Conservation (phyloP, 35 echinoderm and acorn worm genomes). For the Diadema setosum region DNA sequence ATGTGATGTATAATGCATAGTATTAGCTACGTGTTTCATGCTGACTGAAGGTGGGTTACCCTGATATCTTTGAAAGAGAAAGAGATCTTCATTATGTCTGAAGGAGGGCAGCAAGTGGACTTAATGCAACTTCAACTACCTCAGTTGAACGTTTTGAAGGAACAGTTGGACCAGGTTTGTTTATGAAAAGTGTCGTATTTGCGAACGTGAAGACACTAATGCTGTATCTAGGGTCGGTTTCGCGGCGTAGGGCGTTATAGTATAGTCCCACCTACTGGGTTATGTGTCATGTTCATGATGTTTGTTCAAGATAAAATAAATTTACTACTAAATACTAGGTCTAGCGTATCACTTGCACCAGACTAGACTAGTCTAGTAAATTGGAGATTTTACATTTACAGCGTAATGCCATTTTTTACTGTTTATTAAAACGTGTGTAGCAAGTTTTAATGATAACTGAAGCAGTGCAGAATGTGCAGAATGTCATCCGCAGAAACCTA, state of each 20-base stretch:
- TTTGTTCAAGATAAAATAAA: background rate
- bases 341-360: background rate
- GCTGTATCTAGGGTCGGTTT: background rate
- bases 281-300: background rate
- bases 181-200: background rate
- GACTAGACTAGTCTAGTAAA: too few relatives aligned
- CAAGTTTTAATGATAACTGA: too few relatives aligned
- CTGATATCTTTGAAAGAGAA: too few relatives aligned
- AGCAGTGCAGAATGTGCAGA: too few relatives aligned
- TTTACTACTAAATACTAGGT: background rate
- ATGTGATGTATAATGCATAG: too few relatives aligned
- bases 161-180: conserved; percentile 69
- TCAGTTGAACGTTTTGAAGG: conserved; percentile 81
- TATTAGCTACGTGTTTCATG: too few relatives aligned
- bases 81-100: background rate
- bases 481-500: too few relatives aligned
- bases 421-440: too few relatives aligned
- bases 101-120: conserved; percentile 61
- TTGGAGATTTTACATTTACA: too few relatives aligned
- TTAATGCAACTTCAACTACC: conserved; percentile 73
- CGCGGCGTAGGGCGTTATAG: background rate
- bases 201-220: background rate
- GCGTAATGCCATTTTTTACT: too few relatives aligned
- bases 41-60: too few relatives aligned
- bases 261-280: background rate